These are phyloP conservation scores for Drosophila tripunctata DNA, from an alignment of 2,888 invertebrate species.

Conservation along the genomic window DNA sequence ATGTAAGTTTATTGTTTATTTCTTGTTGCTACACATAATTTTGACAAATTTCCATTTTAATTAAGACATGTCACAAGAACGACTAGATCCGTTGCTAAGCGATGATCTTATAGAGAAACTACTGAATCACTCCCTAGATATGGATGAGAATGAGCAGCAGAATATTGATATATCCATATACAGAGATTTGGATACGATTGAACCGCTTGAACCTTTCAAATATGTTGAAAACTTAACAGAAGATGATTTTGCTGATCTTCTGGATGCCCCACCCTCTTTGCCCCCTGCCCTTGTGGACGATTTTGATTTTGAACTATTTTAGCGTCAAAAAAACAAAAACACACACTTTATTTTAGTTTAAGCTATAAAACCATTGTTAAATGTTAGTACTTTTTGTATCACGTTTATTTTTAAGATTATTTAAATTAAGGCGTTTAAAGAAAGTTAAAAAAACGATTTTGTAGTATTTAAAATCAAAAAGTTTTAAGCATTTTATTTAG, in stretches of 20 bases:
- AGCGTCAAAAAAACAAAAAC: not conserved
- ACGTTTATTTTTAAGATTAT: not conserved
- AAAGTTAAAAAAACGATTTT: not conserved
- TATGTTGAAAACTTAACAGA: not conserved
- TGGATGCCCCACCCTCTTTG: not conserved
- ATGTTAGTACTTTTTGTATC: not conserved
- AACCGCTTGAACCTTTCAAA: not conserved
- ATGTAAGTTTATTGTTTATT: constrained; percentile 29
- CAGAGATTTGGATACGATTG: constrained; percentile 5
- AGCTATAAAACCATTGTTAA: constrained; percentile 1
- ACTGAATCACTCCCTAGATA: not conserved
- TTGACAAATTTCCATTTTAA: too few species aligned
- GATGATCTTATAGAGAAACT: constrained; percentile 25
- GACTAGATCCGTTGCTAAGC: constrained; percentile 11
- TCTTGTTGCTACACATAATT: not conserved
- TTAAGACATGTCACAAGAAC: constrained; percentile 6
- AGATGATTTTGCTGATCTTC: not conserved
- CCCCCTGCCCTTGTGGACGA: not conserved
- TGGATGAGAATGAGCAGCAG: too few species aligned
- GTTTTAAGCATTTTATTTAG: too few species aligned
- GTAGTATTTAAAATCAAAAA: too few species aligned
- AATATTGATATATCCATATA: too few species aligned
- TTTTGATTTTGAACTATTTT: constrained; percentile 1
- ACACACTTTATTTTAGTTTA: not conserved
- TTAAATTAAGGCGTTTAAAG: not conserved